These are phyloP conservation scores for Neocloeon triangulifer DNA, from an alignment of 1,140 invertebrate genomes.

Conservation along the genomic window DNA sequence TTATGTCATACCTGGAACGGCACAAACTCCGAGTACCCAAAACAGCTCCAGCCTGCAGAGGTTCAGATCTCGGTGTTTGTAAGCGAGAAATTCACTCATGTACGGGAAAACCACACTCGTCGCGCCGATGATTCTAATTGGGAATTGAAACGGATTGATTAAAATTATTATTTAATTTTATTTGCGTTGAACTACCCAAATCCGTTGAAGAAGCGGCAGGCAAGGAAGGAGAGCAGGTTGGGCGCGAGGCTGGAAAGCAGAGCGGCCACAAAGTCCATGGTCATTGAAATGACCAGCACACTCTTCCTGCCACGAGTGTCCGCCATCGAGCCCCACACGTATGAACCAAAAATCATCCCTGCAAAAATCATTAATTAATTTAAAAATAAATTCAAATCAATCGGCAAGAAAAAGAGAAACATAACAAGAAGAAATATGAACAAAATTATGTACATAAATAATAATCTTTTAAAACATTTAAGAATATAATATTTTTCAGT, in stretches of 20 bases:
- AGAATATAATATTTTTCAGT: too few species aligned
- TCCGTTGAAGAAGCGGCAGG: slow-evolving; percentile 58
- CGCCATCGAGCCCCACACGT: slow-evolving; percentile 69
- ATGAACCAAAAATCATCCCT: slow-evolving; percentile 78
- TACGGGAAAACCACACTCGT: slow-evolving; percentile 57
- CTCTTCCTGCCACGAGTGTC: slow-evolving; percentile 56
- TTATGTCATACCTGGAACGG: slow-evolving; percentile 34
- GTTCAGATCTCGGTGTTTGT: slow-evolving; percentile 45
- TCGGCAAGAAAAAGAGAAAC: too few species aligned
- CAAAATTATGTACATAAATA: too few species aligned
- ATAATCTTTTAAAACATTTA: too few species aligned
- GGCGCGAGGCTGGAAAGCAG: slow-evolving; percentile 52
- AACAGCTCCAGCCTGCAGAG: slow-evolving; percentile 61
- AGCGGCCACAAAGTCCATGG: slow-evolving; percentile 52
- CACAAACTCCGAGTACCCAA: slow-evolving; percentile 48
- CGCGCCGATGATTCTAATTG: slow-evolving; percentile 41
- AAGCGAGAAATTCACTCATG: slow-evolving; percentile 50
- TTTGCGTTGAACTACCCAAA: slow-evolving; percentile 40
- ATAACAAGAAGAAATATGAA: too few species aligned
- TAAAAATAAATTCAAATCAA: too few species aligned
- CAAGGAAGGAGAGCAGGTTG: slow-evolving; percentile 46
- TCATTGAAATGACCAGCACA: slow-evolving; percentile 47
- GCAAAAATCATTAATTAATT: too few species aligned
- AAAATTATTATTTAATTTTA: slow-evolving; percentile 1
- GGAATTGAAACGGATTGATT: slow-evolving; percentile 10